These are phyloP conservation scores for Amia ocellicauda DNA, from an alignment of 2,113 vertebrate species.

Conservation along the genomic window DNA sequence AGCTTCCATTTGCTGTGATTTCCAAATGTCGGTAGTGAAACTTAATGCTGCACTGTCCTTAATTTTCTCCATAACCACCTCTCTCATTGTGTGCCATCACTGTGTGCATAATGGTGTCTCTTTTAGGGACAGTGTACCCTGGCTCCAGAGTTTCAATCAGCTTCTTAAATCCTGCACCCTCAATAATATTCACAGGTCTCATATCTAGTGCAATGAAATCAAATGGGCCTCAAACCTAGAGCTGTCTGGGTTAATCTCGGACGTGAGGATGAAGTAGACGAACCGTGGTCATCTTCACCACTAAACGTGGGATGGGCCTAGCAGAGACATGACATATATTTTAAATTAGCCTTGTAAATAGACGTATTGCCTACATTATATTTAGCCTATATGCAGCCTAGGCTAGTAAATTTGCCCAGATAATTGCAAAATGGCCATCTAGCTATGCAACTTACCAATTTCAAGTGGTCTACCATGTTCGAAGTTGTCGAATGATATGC, in stretches of 20 bases:
- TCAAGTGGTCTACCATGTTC: neutral
- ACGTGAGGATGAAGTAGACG: neutral
- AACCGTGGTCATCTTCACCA: neutral
- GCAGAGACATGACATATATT: neutral
- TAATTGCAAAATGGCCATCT: too few relatives aligned
- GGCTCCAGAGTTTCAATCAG: neutral
- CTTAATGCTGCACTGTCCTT: constrained; percentile 8
- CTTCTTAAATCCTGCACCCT: neutral
- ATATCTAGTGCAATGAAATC: constrained; percentile 16
- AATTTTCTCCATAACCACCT: constrained; percentile 8
- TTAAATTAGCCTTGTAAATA: neutral
- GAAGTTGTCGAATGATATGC: neutral
- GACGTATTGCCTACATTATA: too few relatives aligned
- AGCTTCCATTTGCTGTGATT: constrained; percentile 14
- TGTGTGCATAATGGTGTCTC: neutral
- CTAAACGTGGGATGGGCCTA: neutral
- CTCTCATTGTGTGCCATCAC: neutral
- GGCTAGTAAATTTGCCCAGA: too few relatives aligned
- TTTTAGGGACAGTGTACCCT: neutral
- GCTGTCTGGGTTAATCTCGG: neutral
- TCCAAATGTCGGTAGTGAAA: constrained; percentile 10
- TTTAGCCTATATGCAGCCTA: too few relatives aligned
- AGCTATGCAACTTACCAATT: too few relatives aligned
- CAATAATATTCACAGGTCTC: neutral
- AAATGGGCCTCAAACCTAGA: neutral